A percentile compares a stretch with the other conserved stretches of the same genome.
These are phyloP conservation scores for Anarhynchus alexandrinus DNA, from an alignment of 2,113 vertebrate species.

Conservation along the genomic window DNA sequence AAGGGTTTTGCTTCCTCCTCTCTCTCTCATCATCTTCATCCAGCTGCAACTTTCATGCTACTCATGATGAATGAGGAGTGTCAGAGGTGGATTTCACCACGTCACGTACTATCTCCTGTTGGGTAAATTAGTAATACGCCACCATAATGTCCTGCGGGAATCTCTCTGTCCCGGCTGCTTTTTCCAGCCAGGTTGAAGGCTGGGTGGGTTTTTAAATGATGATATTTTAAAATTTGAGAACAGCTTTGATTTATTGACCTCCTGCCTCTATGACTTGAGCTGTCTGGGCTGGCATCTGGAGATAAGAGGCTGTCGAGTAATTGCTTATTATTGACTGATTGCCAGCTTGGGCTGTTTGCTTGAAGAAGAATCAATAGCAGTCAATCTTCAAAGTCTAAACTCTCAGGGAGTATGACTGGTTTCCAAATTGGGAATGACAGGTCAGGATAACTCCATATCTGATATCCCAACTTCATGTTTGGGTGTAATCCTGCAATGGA, in stretches of 20 bases:
- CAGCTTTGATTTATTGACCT: constrained; percentile 59
- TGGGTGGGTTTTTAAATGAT: constrained; percentile 8
- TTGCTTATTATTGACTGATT: constrained; percentile 67
- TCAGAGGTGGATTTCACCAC: not conserved
- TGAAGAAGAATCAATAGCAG: constrained; percentile 58
- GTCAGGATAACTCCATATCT: constrained; percentile 9
- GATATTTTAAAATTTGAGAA: constrained; percentile 38
- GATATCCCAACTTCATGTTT: not conserved
- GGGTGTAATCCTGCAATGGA: not conserved
- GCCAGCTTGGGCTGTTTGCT: constrained; percentile 40
- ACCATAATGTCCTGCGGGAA: not conserved
- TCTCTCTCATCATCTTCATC: not conserved
- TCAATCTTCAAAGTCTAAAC: constrained; percentile 53
- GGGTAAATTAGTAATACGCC: not conserved
- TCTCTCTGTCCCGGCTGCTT: not conserved
- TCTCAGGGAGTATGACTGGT: not conserved
- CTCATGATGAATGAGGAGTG: not conserved
- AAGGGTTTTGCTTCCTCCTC: not conserved
- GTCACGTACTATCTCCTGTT: not conserved
- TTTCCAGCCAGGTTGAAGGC: constrained; percentile 1
- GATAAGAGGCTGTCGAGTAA: constrained; percentile 62
- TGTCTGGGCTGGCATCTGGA: constrained; percentile 53
- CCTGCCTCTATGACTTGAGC: constrained; percentile 17
- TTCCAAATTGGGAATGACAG: constrained; percentile 49
- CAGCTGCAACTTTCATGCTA: not conserved